Evolutionary conservation across 2,888 invertebrate genomes (phyloP), one percentile per base, ranked within the genome.

Genomic region (Drosophila neotestacea): DNA sequence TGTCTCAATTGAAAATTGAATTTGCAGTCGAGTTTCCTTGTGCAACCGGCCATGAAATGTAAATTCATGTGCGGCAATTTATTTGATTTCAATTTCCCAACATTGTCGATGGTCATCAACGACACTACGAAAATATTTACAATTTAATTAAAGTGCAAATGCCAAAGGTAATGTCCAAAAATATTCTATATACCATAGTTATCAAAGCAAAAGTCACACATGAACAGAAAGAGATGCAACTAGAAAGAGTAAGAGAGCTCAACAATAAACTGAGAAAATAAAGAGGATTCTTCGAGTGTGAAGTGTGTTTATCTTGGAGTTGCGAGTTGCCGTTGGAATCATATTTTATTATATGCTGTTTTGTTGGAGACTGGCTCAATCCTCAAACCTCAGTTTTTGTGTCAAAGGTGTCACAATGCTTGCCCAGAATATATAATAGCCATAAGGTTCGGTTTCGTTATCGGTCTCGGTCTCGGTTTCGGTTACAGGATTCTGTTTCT

Each of bases 121-220:
- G 63, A 66, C 27, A 42, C 61, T 59, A 55, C 52, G 70, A 68
- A 83, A 81, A 80, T 83, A 83, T 86, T 83, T 80, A 72, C 84
- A 82, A 88, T 88, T 83, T 88, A 85, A 83, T 83, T 88, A 88
- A 83, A 85, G 69, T 71, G 73, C 76, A 85, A 76, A 70, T 85
- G 82, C 69, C 67, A 61, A 64, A 75, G 66, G 69, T 77, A 76
- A 81, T 80, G 77, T 47, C 61, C 58, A 56, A 65, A 77, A 62
- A 47, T 64, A 54, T 27, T 16, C 32, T 13, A 41, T 44, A 22
- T n/a, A 44, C 30, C 7, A 7, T 11, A 10, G 32, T 9, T 48
- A 10, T 34, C 34, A 2, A 11, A 32, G 10, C 22, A 50, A 54
- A 47, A 60, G 46, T 59, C n/a, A 44, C 32, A 32, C n/a, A 51